Evolutionary conservation across 2,888 invertebrate genomes (phyloP), one percentile per base, ranked within the genome.

Genomic region (Philaethria dido): DNA sequence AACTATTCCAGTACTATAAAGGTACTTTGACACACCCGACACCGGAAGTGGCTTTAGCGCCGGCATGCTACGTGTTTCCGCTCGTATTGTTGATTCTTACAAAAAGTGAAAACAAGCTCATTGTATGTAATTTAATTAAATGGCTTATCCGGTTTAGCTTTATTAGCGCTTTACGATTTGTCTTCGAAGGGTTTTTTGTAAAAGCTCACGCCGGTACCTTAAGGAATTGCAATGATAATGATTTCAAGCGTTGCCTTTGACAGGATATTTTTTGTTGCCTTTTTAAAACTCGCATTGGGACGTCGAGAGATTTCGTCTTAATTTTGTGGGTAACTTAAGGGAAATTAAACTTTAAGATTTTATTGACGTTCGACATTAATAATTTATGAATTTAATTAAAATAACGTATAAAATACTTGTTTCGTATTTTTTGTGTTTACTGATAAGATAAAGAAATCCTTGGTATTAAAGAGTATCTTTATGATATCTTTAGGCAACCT

Each of bases 51-150:
- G 55, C 29, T 52, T 62, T 45, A 62, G 62, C 65, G 65, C 69
- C 72, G 73, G 33, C 66, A 73, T 70, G 73, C 65, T 48, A 69
- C 69, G 68, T 57, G 60, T 66, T 70, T 73, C 73, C 73, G 73
- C 25, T 44, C 50, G 36, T 20, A 47, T 65, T 54, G 70, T 48
- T 29, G 42, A 50, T 65, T 65, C 45, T 64, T 47, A 60, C 57
- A 68, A 68, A 68, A 68, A 63, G 52, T 36, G 50, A 68, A 68
- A 64, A 67, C 50, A 52, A 45, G 52, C 66, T 62, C 36, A 59
- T 59, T 68, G 59, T 60, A 68, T 16, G 64, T 67, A 69, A 71
- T 71, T 71, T 64, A 69, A 71, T 71, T 66, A 69, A 71, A 62
- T 63, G 45, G 44, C 62, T 64, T 59, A 71, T 71, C 71, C 71